Percentiles rank a stretch among this genome's conserved stretches.
These are phyloP conservation scores for Aphrophora alni DNA, from an alignment of 2,888 invertebrate species.

Conservation along the genomic window DNA sequence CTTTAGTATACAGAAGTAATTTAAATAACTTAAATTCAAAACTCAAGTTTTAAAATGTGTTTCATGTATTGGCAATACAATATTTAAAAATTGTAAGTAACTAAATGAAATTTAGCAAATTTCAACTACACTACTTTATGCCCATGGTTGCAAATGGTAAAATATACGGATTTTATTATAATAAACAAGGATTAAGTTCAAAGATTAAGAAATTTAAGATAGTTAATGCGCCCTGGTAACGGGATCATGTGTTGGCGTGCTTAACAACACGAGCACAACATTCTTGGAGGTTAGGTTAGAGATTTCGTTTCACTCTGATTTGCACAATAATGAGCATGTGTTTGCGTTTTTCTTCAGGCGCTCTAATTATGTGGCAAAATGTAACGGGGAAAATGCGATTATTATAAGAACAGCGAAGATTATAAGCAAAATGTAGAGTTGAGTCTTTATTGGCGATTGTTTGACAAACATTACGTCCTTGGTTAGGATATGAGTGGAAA, in stretches of 20 bases:
- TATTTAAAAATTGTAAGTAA: no score
- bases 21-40: no score
- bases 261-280: not conserved
- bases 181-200: not conserved
- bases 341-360: not conserved
- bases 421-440: not conserved
- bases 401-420: not conserved
- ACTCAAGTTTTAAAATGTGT: no score
- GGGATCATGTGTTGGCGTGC: not conserved
- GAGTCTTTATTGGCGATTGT: not conserved
- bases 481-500: not conserved
- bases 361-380: not conserved
- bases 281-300: not conserved
- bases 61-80: no score
- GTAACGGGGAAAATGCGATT: not conserved
- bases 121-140: no score
- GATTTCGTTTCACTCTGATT: not conserved
- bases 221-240: not conserved
- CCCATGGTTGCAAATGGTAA: no score
- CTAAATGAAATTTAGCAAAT: no score
- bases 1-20: no score
- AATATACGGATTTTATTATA: no score
- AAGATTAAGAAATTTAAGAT: not conserved
- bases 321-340: not conserved
- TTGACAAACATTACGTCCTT: no score